A percentile compares a stretch with the other conserved stretches of the same genome.
phyloP scores from a whole-genome alignment of 1,140 invertebrate genomes.

The Pectinophora gossypiella region DNA sequence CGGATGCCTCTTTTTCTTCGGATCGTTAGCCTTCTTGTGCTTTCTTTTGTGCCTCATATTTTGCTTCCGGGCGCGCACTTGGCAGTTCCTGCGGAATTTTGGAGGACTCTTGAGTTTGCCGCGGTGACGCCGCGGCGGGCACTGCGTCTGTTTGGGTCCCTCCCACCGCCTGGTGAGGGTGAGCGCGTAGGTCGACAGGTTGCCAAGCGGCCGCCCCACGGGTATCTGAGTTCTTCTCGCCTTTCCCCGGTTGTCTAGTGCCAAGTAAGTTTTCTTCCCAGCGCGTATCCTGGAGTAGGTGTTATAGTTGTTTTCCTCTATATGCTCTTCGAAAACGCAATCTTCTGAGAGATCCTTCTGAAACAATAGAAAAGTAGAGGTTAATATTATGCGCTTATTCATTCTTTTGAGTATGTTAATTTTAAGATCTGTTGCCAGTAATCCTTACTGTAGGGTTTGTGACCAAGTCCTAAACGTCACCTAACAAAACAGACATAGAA shows the following conservation, averaged over 20 bases:
- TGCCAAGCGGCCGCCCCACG: conserved; percentile 80
- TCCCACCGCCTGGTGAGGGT: conserved; percentile 79
- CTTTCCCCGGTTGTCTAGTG: conserved; percentile 82
- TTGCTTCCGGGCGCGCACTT: conserved; percentile 51
- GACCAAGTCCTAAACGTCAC: too few relatives aligned
- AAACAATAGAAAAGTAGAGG: conserved; percentile 75
- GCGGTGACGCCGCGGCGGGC: conserved; percentile 47
- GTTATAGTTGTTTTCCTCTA: conserved; percentile 90
- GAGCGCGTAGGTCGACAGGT: conserved; percentile 83
- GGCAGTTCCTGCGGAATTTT: conserved; percentile 56
- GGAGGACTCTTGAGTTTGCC: conserved; percentile 58
- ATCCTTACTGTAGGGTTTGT: too few relatives aligned
- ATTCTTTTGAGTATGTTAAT: too few relatives aligned
- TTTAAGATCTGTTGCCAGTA: too few relatives aligned
- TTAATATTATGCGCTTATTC: not conserved
- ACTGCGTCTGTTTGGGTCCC: conserved; percentile 42
- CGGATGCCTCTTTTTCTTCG: conserved; percentile 59
- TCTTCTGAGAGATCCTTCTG: conserved; percentile 88
- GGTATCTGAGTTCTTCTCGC: conserved; percentile 83
- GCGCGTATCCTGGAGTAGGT: conserved; percentile 86
- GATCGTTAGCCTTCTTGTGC: conserved; percentile 65
- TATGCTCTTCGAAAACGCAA: conserved; percentile 90
- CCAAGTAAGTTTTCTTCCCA: conserved; percentile 83
- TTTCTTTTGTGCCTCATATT: conserved; percentile 57
- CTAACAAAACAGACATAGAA: too few relatives aligned